Base-by-base conservation (phyloP, 2,113 vertebrate genomes). In the Cinclus cinclus region DNA sequence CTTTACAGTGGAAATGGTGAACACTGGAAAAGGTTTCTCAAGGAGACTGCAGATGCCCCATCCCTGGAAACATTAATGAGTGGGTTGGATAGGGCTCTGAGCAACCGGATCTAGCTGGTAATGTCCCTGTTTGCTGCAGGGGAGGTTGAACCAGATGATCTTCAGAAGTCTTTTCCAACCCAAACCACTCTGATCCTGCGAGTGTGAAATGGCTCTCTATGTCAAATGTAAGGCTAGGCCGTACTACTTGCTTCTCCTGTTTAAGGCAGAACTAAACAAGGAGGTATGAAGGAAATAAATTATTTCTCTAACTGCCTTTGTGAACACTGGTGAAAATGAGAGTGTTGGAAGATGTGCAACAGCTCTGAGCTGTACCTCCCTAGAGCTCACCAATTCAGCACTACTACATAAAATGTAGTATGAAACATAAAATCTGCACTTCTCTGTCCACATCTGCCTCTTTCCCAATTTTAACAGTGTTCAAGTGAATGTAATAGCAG, bases 251-350 rank as follows among this genome's bases (percentile, higher is more conserved):
- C 41, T 92, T 80, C 25, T 62, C 60, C 27, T 35, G 27, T 7
- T 86, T 55, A 55, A 88, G 41, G 8, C 10, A 58, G 28, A 82
- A 56, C 15, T 47, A 37, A 74, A 39, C 15, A 79, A 49, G 27
- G 15, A 55, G 19, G 1, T 52, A 10, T n/a, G 31, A 87, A 71
- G 24, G n/a, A 55, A 37, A 41, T 64, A 0, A 0, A 16, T 87
- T 53, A 22, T 74, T 94, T 79, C 41, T 89, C 8, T 64, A 19
- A 33, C 31, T 73, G 46, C 27, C 10, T 83, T 90, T 87, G 59
- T 42, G 50, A 89, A 35, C 22, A 20, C 19, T 11, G 33, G 6
- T 46, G 31, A 63, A 25, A 46, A 55, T 31, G 3, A 5, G 20
- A 28, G 49, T 13, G 8, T 15, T 47, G 52, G 42, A 67, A 62